phyloP scores from a whole-genome alignment of 2,888 invertebrate genomes.

The Apeira syringaria region DNA sequence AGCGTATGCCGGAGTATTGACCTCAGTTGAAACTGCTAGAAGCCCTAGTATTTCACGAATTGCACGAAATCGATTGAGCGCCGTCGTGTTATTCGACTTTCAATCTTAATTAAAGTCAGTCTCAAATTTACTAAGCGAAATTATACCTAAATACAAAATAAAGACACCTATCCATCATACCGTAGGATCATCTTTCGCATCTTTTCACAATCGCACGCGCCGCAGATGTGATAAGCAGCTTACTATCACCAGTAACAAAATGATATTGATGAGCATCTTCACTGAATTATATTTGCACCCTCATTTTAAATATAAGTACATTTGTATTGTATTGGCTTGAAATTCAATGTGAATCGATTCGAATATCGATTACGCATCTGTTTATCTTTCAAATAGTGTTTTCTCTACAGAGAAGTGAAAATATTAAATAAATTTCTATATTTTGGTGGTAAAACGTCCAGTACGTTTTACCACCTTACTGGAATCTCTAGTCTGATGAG shows the following conservation, averaged over 20 bases:
- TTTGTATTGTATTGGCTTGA: slow-evolving; percentile 39
- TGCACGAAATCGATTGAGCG: too few species aligned
- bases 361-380: slow-evolving; percentile 43
- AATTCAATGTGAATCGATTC: slow-evolving; percentile 32
- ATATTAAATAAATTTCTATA: too few species aligned
- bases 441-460: too few species aligned
- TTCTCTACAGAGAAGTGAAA: background rate
- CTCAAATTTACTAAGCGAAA: too few species aligned
- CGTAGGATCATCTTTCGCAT: slow-evolving; percentile 47
- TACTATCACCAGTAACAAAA: slow-evolving; percentile 30
- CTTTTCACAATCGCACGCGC: slow-evolving; percentile 63
- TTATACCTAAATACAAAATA: slow-evolving; percentile 13
- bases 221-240: slow-evolving; percentile 61
- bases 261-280: slow-evolving; percentile 16
- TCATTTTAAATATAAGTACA: slow-evolving; percentile 11
- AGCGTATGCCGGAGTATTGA: too few species aligned
- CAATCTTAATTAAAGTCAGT: too few species aligned
- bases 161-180: slow-evolving; percentile 48
- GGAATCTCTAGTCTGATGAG: too few species aligned
- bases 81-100: too few species aligned
- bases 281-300: slow-evolving; percentile 13
- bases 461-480: too few species aligned
- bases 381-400: slow-evolving; percentile 10
- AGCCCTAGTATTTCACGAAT: too few species aligned
- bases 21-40: too few species aligned